Evolutionary conservation across 2,113 vertebrate species (phyloP).

Genomic region (Theristicus caerulescens): DNA sequence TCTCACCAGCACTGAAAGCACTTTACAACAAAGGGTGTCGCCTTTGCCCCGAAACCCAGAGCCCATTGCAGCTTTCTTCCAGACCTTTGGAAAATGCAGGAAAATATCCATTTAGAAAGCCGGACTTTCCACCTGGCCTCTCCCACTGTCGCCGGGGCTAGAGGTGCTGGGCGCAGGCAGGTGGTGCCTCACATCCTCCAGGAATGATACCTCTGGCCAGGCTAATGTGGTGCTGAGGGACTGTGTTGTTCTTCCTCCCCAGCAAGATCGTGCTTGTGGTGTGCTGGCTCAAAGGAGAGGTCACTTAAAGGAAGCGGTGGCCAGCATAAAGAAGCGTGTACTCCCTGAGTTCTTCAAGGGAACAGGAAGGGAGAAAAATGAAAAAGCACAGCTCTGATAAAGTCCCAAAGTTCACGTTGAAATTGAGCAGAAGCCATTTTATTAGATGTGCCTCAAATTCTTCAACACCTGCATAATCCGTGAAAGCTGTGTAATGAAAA

Average conservation of each 20-base stretch:
- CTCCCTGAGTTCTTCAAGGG: not conserved
- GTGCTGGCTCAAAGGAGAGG: not conserved
- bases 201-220: not conserved
- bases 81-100: not conserved
- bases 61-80: not conserved
- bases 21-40: not conserved
- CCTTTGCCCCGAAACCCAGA: not conserved
- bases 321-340: not conserved
- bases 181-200: not conserved
- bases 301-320: not conserved
- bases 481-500: not conserved
- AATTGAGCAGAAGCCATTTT: not conserved
- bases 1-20: not conserved
- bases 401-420: not conserved
- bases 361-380: not conserved
- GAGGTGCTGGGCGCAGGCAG: not conserved
- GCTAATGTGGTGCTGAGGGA: not conserved
- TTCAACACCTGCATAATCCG: not conserved
- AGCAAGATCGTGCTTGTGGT: not conserved
- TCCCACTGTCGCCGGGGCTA: not conserved
- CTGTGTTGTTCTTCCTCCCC: not conserved
- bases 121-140: not conserved
- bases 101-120: not conserved
- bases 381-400: not conserved
- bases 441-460: not conserved